Percentiles rank a stretch among this genome's conserved stretches.
These are phyloP conservation scores for Gallinago stenura DNA, from an alignment of 2,797 vertebrate genomes.

Conservation along the genomic window DNA sequence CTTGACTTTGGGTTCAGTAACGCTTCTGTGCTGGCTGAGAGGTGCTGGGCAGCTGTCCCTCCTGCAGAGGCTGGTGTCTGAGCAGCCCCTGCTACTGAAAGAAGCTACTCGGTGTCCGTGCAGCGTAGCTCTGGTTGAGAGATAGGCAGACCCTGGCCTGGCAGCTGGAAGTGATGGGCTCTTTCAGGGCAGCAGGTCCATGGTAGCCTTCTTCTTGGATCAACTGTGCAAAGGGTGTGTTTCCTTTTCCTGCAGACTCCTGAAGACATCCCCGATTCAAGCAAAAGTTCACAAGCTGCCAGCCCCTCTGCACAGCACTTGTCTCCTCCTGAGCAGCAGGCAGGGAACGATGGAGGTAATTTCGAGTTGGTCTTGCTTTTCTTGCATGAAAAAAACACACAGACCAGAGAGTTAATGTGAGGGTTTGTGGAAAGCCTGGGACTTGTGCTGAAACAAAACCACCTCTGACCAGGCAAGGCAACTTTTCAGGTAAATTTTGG, in stretches of 20 bases:
- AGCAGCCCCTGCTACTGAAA: neutral
- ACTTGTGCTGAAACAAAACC: neutral
- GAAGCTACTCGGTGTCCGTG: accelerated
- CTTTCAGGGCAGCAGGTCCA: neutral
- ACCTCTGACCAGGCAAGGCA: neutral
- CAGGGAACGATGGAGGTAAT: conserved; percentile 27
- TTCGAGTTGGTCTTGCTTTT: neutral
- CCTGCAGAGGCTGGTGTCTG: neutral
- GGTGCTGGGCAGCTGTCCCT: neutral
- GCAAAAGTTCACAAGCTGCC: neutral
- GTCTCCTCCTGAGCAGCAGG: neutral
- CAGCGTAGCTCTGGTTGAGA: neutral
- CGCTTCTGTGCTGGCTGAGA: neutral
- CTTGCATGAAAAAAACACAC: neutral
- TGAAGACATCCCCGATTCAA: neutral
- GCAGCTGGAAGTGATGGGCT: neutral
- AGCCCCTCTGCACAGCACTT: neutral
- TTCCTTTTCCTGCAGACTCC: conserved; percentile 49
- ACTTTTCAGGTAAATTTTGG: neutral
- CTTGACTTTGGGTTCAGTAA: neutral
- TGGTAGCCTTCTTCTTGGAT: neutral
- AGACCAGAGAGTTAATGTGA: neutral
- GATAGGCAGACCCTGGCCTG: neutral
- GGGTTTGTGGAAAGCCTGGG: neutral
- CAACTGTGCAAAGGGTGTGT: neutral